Evolutionary conservation across 2,888 invertebrate genomes (phyloP).

Genomic region (Chrysotoxum bicinctum): DNA sequence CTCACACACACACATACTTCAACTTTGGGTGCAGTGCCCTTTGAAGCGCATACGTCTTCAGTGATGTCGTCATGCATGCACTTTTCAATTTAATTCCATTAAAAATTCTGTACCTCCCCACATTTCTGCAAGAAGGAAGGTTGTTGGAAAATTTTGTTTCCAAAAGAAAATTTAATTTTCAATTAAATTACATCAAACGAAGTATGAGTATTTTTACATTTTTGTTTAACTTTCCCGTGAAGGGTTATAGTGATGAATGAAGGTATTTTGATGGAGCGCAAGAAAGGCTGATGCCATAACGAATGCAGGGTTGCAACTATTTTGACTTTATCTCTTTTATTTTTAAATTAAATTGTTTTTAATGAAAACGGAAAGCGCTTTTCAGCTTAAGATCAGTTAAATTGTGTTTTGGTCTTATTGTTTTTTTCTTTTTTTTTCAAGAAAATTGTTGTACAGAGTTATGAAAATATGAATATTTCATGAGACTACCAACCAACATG

Average conservation of each 20-base stretch:
- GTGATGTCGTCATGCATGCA: conserved; percentile 49
- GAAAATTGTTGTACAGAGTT: not conserved
- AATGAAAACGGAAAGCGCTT: not conserved
- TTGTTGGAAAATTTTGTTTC: not conserved
- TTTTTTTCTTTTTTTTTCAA: not conserved
- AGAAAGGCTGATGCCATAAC: not conserved
- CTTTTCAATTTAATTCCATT: conserved; percentile 59
- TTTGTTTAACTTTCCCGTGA: not conserved
- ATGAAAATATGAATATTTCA: not conserved
- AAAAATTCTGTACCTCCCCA: not conserved
- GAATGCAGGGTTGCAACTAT: not conserved
- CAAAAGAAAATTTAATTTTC: conserved; percentile 30
- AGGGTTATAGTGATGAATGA: not conserved
- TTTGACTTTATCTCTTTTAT: not conserved
- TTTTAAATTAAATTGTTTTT: not conserved
- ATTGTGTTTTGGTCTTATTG: too few species aligned
- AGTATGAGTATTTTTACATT: not conserved
- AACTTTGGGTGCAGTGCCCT: conserved; percentile 56
- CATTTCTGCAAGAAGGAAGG: not conserved
- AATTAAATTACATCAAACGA: conserved; percentile 18
- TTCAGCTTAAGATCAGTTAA: not conserved
- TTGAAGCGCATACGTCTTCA: conserved; percentile 28
- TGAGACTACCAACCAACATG: not conserved
- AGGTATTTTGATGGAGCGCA: not conserved
- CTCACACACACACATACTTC: not conserved